Evolutionary conservation across 2,797 vertebrate species (phyloP).

Genomic region (Sardinella longiceps): DNA sequence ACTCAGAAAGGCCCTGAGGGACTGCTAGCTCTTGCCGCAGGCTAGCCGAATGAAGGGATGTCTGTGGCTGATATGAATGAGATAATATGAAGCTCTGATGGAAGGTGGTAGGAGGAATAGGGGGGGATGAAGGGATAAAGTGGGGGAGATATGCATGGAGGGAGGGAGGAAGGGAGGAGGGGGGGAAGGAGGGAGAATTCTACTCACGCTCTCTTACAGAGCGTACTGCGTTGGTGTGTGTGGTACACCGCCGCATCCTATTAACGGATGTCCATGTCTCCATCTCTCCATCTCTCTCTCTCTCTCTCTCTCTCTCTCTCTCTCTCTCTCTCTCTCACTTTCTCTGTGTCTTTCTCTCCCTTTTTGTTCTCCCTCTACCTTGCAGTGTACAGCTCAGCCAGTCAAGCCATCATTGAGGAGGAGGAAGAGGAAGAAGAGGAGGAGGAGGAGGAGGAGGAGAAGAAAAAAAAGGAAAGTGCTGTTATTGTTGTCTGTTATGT

Average conservation of each 20-base stretch:
- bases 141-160: background rate
- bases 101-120: background rate
- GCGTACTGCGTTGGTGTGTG: conserved; percentile 2
- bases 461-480: background rate
- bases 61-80: background rate
- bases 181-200: background rate
- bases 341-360: conserved; percentile 1
- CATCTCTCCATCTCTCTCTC: background rate
- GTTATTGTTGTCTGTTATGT: conserved; percentile 50
- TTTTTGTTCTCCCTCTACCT: conserved; percentile 34
- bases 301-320: background rate
- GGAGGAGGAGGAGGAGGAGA: background rate
- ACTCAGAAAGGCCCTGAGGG: background rate
- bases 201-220: conserved; percentile 30
- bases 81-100: background rate
- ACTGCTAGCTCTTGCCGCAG: background rate
- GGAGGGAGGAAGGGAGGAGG: background rate
- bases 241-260: conserved; percentile 27
- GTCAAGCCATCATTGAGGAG: conserved; percentile 28
- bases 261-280: conserved; percentile 29
- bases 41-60: background rate
- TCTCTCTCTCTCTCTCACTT: conserved; percentile 10
- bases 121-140: background rate
- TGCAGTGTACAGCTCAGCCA: conserved; percentile 37
- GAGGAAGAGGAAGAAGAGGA: background rate